These are phyloP conservation scores for Origma solitaria DNA, from an alignment of 2,113 vertebrate genomes.

Conservation along the genomic window DNA sequence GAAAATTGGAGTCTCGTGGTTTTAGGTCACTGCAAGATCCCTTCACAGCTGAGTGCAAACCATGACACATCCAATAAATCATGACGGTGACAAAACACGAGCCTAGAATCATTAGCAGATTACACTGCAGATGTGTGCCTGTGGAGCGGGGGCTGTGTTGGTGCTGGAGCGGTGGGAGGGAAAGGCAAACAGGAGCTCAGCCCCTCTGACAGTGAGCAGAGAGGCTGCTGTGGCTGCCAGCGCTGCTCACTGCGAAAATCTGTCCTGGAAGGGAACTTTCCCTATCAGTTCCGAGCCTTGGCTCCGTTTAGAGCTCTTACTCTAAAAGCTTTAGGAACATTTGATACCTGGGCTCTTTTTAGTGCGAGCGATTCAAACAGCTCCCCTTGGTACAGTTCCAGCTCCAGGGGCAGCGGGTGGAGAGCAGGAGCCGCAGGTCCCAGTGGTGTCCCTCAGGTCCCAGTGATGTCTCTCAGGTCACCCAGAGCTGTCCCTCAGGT, in stretches of 20 bases:
- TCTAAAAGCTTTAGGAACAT: not conserved
- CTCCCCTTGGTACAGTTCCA: not conserved
- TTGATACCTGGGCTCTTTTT: not conserved
- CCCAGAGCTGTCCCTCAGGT: not conserved
- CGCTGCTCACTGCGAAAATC: not conserved
- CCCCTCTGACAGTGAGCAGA: not conserved
- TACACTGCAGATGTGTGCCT: not conserved
- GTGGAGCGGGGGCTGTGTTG: not conserved
- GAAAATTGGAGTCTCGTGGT: not conserved
- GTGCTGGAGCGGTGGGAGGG: not conserved
- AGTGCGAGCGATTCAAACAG: not conserved
- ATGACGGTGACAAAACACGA: not conserved
- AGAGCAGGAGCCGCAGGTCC: not conserved
- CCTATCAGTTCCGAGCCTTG: not conserved
- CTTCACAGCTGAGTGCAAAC: slow-evolving; percentile 39
- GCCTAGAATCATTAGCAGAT: not conserved
- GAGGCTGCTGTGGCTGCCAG: not conserved
- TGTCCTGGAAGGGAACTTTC: not conserved
- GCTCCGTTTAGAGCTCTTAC: not conserved
- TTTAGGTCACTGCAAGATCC: not conserved
- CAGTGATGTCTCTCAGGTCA: not conserved
- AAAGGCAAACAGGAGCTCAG: not conserved
- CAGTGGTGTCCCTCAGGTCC: not conserved
- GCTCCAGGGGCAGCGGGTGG: not conserved
- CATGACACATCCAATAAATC: slow-evolving; percentile 1